phyloP scores from a whole-genome alignment of 53 echinoderm and acorn worm species.

The Echinometra lucunter region DNA sequence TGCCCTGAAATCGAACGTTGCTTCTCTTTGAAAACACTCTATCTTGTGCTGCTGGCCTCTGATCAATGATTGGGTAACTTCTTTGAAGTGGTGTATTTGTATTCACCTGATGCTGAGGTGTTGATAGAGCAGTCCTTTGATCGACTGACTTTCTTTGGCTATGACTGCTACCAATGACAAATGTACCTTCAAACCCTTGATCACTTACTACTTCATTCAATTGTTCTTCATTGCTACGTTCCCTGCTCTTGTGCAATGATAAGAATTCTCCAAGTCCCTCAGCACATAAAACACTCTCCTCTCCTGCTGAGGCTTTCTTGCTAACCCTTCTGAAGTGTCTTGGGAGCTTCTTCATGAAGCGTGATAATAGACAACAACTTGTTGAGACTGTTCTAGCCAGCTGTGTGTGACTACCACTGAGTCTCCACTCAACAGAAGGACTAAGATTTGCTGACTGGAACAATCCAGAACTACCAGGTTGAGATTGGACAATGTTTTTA shows the following conservation, averaged over 20 bases:
- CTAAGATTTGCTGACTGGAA: neutral
- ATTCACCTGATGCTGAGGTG: neutral
- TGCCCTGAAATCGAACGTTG: neutral
- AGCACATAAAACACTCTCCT: neutral
- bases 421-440: neutral
- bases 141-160: neutral
- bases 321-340: neutral
- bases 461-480: neutral
- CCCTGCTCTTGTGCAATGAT: neutral
- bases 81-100: neutral
- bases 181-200: conserved; percentile 15
- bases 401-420: neutral
- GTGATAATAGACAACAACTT: neutral
- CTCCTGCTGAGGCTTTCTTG: too few species aligned
- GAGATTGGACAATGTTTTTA: neutral
- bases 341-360: neutral
- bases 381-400: neutral
- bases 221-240: neutral
- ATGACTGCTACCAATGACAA: neutral
- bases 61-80: neutral
- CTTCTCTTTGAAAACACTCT: neutral
- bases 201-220: neutral
- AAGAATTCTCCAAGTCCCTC: neutral
- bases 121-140: neutral
- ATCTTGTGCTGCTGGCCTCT: neutral